These are phyloP conservation scores for Equus przewalskii DNA, from an alignment of 2,113 vertebrate genomes.

Conservation along the genomic window DNA sequence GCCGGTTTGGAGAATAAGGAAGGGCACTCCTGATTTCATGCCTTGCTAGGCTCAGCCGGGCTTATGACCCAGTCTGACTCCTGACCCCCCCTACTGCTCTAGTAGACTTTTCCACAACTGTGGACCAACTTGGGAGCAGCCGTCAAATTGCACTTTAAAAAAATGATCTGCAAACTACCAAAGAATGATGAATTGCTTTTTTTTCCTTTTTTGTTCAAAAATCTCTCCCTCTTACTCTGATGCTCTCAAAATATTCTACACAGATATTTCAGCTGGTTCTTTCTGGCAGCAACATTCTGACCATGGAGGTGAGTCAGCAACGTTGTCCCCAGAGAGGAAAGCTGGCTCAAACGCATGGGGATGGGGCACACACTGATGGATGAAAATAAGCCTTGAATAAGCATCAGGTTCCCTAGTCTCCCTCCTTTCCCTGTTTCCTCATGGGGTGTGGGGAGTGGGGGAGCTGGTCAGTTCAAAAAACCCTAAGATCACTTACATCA, in stretches of 20 bases:
- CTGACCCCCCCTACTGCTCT: not conserved
- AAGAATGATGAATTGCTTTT: not conserved
- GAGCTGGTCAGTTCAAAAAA: not conserved
- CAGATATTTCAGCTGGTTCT: not conserved
- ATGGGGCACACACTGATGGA: not conserved
- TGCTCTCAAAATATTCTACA: not conserved
- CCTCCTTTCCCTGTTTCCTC: not conserved
- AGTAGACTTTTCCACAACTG: not conserved
- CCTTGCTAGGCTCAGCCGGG: not conserved
- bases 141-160: not conserved
- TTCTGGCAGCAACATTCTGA: not conserved
- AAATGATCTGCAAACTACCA: not conserved
- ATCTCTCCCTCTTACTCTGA: not conserved
- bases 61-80: not conserved
- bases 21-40: not conserved
- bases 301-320: not conserved
- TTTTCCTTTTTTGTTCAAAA: not conserved
- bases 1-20: not conserved
- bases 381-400: slow-evolving; percentile 48
- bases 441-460: not conserved
- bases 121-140: not conserved
- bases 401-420: not conserved
- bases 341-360: not conserved
- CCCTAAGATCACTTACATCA: slow-evolving; percentile 50
- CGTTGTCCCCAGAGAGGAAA: not conserved